phyloP scores from a whole-genome alignment of 2,797 vertebrate genomes.

The Danio choprae region DNA sequence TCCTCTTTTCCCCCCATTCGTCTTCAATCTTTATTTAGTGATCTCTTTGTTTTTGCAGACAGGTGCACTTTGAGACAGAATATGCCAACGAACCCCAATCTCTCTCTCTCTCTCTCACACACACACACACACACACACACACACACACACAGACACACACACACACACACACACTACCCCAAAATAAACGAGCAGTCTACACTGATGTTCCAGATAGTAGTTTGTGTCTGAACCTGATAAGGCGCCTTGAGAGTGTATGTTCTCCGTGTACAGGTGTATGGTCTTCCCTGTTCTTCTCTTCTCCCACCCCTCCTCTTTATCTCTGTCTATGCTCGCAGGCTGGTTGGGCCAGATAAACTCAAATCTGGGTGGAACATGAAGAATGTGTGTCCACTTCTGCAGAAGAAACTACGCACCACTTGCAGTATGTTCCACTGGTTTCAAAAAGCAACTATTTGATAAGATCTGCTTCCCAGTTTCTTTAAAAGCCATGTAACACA shows the following conservation, averaged over 20 bases:
- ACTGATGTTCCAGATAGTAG: constrained; percentile 39
- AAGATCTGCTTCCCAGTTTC: not conserved
- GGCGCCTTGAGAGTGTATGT: constrained; percentile 29
- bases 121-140: too few species aligned
- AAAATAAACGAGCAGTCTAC: constrained; percentile 39
- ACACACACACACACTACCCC: too few species aligned
- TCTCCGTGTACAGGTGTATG: constrained; percentile 44
- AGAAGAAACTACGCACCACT: constrained; percentile 14
- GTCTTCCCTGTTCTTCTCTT: constrained; percentile 59
- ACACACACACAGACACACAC: too few species aligned
- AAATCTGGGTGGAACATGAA: constrained; percentile 54
- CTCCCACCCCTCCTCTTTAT: constrained; percentile 66
- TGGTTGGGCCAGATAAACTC: constrained; percentile 78
- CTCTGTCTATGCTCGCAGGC: constrained; percentile 74
- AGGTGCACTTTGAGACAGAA: constrained; percentile 12
- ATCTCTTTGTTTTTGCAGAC: constrained; percentile 34
- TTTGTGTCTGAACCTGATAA: constrained; percentile 42
- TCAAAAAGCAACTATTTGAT: constrained; percentile 29
- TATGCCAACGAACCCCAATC: not conserved
- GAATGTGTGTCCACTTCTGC: constrained; percentile 64
- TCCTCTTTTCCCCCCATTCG: not conserved
- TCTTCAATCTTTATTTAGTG: not conserved
- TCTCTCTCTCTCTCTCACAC: constrained; percentile 43
- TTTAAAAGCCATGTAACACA: constrained; percentile 9
- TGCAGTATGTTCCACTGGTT: not conserved